phyloP scores from a whole-genome alignment of 2,113 vertebrate species.

The Anoura caudifer region DNA sequence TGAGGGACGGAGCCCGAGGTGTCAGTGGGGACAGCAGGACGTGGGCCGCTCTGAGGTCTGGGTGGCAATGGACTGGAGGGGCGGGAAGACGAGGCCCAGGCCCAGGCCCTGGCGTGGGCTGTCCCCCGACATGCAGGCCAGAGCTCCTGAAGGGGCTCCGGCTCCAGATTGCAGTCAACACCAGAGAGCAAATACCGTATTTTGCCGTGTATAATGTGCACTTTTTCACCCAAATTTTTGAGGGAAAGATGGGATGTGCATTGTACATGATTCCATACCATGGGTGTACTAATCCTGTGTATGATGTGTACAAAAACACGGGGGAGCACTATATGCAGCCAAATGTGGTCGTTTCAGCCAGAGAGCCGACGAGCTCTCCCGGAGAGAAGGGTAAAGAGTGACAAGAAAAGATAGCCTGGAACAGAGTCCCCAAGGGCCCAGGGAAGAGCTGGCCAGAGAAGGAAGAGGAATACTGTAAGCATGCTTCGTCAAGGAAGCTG shows the following conservation, averaged over 20 bases:
- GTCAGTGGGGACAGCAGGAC: neutral
- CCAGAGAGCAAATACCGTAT: neutral
- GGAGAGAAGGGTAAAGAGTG: neutral
- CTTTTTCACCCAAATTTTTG: too few relatives aligned
- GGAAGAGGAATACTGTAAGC: neutral
- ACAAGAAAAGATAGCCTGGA: neutral
- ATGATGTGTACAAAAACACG: too few relatives aligned
- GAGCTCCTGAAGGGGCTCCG: neutral
- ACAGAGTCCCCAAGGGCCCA: neutral
- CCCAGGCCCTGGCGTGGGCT: neutral
- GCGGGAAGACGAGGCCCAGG: neutral
- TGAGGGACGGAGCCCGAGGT: neutral
- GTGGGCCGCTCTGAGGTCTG: neutral
- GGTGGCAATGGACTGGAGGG: neutral
- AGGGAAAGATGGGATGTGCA: too few relatives aligned
- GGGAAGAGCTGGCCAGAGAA: neutral
- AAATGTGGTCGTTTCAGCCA: neutral
- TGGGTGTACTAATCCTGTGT: too few relatives aligned
- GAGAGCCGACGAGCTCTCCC: neutral
- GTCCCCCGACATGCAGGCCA: neutral
- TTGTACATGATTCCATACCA: too few relatives aligned
- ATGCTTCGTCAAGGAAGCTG: too few relatives aligned
- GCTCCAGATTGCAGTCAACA: neutral
- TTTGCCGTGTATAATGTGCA: too few relatives aligned
- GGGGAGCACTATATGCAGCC: too few relatives aligned